Percentiles rank a stretch among this genome's conserved stretches.
Evolutionary conservation across 2,113 vertebrate genomes (phyloP).

Genomic region (Plecturocebus donacophilus): DNA sequence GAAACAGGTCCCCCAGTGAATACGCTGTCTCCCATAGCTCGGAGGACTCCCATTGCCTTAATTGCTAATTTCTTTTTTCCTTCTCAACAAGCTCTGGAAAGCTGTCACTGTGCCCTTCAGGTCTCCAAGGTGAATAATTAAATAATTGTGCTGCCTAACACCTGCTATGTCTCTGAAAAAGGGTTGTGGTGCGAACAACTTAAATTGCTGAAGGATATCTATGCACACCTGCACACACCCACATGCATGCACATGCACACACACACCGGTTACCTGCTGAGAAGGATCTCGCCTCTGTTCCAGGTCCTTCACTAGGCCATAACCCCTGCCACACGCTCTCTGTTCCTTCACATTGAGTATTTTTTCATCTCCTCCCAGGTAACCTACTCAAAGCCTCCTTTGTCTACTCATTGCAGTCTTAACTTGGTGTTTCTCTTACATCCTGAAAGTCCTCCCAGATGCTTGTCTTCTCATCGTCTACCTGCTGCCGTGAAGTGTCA

Average conservation of each 20-base stretch:
- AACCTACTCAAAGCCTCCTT: not conserved
- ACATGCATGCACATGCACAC: fast-evolving
- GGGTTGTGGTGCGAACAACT: fast-evolving
- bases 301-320: fast-evolving
- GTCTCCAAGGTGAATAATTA: not conserved
- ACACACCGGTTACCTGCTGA: not conserved
- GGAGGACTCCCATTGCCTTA: not conserved
- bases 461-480: fast-evolving
- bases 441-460: not conserved
- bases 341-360: not conserved
- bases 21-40: fast-evolving
- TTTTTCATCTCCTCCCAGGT: not conserved
- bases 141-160: not conserved
- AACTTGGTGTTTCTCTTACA: not conserved
- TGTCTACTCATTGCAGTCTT: not conserved
- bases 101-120: not conserved
- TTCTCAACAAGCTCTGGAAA: not conserved
- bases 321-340: fast-evolving
- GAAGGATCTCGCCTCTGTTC: no score
- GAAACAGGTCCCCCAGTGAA: not conserved
- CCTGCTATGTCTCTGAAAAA: not conserved
- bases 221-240: not conserved
- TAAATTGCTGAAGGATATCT: fast-evolving
- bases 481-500: not conserved
- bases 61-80: not conserved